Base-by-base conservation (phyloP, 2,113 vertebrate species). In the Regulus satrapa region DNA sequence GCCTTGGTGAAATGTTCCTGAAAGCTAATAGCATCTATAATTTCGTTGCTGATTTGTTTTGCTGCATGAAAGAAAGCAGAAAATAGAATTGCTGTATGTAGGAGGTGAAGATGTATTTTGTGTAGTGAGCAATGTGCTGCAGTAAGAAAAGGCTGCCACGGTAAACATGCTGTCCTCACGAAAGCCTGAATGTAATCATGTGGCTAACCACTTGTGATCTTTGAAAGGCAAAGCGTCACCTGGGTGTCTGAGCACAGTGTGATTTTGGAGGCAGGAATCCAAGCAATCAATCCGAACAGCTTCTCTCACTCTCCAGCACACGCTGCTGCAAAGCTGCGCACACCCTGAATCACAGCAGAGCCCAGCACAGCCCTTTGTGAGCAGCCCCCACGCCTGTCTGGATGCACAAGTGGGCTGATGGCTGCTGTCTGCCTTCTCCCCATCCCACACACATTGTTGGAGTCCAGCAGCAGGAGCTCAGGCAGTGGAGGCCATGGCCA, bases 21-120 rank as follows among this genome's bases (percentile, higher is more conserved):
- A 80, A 85, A 93, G 92, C 92, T 94, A 94, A 93, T 51, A 54
- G 85, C 90, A 59, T 86, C 91, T 71, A 10, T 74, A 90, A 92
- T 66, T 85, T 32, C 14, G 38, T 54, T 92, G 71, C 85, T 63
- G 88, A 67, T 90, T 83, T 96, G 91, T 97, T 95, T 96, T 94
- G 81, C 80, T 88, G 17, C 52, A 72, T 66, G 88, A 88, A 94
- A 94, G 76, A 29, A 92, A 74, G 91, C 88, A 92, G 92, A 97
- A 96, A 95, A 96, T 71, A 91, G 92, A 83, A 83, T 14, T 93
- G 83, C 91, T 58, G 34, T 18, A 54, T 10, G 96, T 94, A 71
- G 94, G 96, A 96, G 94, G 94, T 55, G 7, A 90, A 69, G 85
- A 78, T 78, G 19, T 56, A 12, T 88, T 92, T 83, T 85, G 85